phyloP scores from a whole-genome alignment of 2,888 invertebrate species.

The Rotaria magnacalcarata region DNA sequence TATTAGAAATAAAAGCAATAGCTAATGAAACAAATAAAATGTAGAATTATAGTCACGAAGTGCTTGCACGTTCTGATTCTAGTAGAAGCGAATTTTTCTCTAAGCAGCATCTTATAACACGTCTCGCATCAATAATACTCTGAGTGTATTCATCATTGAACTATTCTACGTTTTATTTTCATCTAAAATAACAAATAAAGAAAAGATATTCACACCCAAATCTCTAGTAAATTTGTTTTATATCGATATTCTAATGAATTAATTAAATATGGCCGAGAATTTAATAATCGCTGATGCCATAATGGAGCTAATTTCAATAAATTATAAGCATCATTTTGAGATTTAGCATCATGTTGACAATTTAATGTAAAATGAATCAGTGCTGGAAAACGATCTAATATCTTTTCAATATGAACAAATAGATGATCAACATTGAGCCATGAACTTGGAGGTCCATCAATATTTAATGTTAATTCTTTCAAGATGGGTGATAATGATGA shows the following conservation, averaged over 20 bases:
- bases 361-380: background rate
- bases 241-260: background rate
- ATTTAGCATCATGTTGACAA: background rate
- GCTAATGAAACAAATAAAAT: no score
- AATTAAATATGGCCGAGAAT: background rate
- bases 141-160: no score
- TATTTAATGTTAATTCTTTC: background rate
- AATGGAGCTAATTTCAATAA: background rate
- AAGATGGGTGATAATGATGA: background rate
- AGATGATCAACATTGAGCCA: background rate
- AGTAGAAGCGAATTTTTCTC: no score
- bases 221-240: background rate
- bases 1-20: no score
- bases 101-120: no score
- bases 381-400: background rate
- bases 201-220: background rate
- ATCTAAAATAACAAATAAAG: no score
- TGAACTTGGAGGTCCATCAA: background rate
- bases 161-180: no score
- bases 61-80: no score
- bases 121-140: no score
- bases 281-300: background rate
- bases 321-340: background rate
- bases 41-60: no score
- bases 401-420: background rate